These are phyloP conservation scores for Luscinia luscinia DNA, from an alignment of 2,797 vertebrate genomes.

Conservation along the genomic window DNA sequence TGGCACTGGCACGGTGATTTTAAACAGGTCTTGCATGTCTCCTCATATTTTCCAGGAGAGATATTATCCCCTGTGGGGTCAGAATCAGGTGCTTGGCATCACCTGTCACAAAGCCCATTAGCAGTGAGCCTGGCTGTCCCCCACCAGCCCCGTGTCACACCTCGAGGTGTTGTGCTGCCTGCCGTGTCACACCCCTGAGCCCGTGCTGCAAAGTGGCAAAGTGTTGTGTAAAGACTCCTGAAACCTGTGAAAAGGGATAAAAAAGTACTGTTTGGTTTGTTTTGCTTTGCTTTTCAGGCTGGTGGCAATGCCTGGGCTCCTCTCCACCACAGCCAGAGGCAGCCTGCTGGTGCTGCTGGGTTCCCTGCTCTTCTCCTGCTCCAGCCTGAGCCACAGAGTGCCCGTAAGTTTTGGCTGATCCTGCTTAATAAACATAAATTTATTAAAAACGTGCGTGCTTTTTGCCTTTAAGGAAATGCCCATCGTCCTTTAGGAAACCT, in stretches of 20 bases:
- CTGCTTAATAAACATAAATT: background rate
- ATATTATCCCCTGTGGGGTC: background rate
- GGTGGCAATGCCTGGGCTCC: slow-evolving; percentile 19
- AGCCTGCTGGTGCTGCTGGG: slow-evolving; percentile 62
- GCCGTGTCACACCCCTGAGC: background rate
- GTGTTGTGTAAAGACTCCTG: background rate
- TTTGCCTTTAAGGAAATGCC: background rate
- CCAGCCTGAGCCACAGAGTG: slow-evolving; percentile 58
- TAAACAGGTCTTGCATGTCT: background rate
- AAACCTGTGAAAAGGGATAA: background rate
- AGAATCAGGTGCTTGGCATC: background rate
- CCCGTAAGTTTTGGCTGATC: slow-evolving; percentile 60
- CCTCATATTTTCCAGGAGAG: background rate
- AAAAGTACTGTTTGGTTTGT: background rate
- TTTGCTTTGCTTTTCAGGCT: slow-evolving; percentile 59
- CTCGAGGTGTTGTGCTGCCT: background rate
- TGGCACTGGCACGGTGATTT: background rate
- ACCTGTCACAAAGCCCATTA: background rate
- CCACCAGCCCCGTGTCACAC: background rate
- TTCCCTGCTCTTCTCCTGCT: slow-evolving; percentile 43
- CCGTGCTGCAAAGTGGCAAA: background rate
- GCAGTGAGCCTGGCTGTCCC: background rate
- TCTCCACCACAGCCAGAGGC: background rate
- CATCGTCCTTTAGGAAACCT: background rate
- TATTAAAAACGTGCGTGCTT: background rate